Evolutionary conservation across 92 coral and sea anemone species (phyloP), one percentile per base, ranked within the genome.

Genomic region (Ricordea florida): DNA sequence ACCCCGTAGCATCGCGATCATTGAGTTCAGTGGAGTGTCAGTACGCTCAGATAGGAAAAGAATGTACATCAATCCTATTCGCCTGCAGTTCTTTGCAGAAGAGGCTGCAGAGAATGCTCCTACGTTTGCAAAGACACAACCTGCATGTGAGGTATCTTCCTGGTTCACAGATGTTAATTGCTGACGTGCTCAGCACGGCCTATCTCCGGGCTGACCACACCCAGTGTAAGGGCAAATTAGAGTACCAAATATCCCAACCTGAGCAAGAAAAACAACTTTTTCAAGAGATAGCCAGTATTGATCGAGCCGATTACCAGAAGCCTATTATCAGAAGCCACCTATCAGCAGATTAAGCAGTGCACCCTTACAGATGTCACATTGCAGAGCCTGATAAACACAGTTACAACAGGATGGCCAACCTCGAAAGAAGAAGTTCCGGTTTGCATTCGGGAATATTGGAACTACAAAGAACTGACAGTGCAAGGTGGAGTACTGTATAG

Each of bases 401-500:
- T 51, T 18, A 29, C 5, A 42, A 43, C 31, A 50, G 74, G 81
- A 21, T 73, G 80, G 80, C 71, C 80, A 22, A 18, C 16, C 5
- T 7, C 63, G 31, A 57, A 58, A 61, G 69, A 61, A 8, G 71
- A 42, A 8, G 57, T 57, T n/a, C 70, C 52, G 0, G 38, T 28
- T 15, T 62, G 57, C 35, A 46, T 38, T 37, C 22, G 65, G 3
- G 18, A 38, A 21, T 45, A 61, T 31, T 52, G 74, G 76, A 14
- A 21, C 20, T 78, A 66, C 44, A 27, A 40, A 42, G 76, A 78
- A 20, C 57, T 52, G 9, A 53, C 77, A 53, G 53, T 44, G 0
- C 79, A 80, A 37, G 45, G 59, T 34, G 56, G 73, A 16, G 65
- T 69, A 21, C 18, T 69, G 47, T 80, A 51, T 49, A 58, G 35